Percentiles rank a stretch among this genome's conserved stretches.
Conservation (phyloP, 2,113 vertebrate species). For the Caranx melampygus region DNA sequence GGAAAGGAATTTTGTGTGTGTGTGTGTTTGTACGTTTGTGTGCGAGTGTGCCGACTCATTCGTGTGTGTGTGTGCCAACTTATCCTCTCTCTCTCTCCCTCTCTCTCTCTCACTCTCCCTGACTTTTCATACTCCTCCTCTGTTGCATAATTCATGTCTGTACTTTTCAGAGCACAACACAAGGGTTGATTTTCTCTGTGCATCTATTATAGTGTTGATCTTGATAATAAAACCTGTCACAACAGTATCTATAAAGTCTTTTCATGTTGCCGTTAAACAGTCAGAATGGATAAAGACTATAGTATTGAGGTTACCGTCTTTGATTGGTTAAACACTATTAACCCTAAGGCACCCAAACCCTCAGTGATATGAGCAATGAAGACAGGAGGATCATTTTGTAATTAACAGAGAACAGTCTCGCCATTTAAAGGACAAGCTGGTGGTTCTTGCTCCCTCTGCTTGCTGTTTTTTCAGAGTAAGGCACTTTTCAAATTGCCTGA, state of each 20-base stretch:
- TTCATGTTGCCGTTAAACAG: constrained; percentile 31
- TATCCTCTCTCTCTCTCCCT: constrained; percentile 8
- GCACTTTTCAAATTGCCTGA: constrained; percentile 11
- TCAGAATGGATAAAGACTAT: constrained; percentile 26
- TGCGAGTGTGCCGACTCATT: not conserved
- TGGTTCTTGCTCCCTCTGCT: not conserved
- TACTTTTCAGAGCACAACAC: constrained; percentile 42
- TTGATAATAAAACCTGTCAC: constrained; percentile 47
- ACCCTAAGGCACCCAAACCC: not conserved
- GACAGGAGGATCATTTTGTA: constrained; percentile 12
- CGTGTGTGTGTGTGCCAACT: not conserved
- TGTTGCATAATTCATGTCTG: constrained; percentile 66
- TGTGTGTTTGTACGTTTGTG: constrained; percentile 2
- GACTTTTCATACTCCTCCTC: constrained; percentile 30
- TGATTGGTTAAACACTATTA: constrained; percentile 20
- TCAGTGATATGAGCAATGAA: not conserved
- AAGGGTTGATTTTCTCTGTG: constrained; percentile 41
- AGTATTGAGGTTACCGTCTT: not conserved
- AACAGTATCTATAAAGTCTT: constrained; percentile 25
- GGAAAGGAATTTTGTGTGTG: constrained; percentile 43
- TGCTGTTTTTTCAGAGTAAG: not conserved
- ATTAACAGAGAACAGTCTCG: not conserved
- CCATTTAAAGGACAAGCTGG: not conserved
- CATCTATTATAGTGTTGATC: constrained; percentile 40
- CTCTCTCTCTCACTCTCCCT: not conserved